phyloP scores from a whole-genome alignment of 2,797 vertebrate genomes.

The Enoplosus armatus region DNA sequence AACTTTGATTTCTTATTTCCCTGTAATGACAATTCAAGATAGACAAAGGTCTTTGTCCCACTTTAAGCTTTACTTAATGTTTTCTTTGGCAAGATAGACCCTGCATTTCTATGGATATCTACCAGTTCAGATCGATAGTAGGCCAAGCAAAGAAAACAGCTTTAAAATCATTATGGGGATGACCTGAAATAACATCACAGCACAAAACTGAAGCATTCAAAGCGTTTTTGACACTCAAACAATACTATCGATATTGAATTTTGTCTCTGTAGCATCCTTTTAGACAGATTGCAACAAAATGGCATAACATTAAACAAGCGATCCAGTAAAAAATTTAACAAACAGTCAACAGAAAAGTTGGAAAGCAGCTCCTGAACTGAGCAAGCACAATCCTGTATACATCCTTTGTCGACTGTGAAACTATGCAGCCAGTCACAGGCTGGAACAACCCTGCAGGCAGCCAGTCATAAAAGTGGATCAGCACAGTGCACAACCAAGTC shows the following conservation, averaged over 20 bases:
- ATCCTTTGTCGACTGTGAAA: slow-evolving; percentile 27
- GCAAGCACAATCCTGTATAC: slow-evolving; percentile 20
- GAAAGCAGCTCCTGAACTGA: slow-evolving; percentile 16
- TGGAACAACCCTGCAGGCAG: slow-evolving; percentile 58
- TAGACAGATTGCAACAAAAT: slow-evolving; percentile 1
- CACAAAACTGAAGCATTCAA: not conserved
- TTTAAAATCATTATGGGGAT: not conserved
- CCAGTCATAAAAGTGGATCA: slow-evolving; percentile 37
- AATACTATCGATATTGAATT: not conserved
- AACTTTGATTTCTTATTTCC: slow-evolving; percentile 30
- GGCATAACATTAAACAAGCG: not conserved
- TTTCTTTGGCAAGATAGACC: slow-evolving; percentile 9
- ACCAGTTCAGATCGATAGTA: slow-evolving; percentile 2
- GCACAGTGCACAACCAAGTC: slow-evolving; percentile 38
- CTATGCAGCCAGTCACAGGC: slow-evolving; percentile 35
- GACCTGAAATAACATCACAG: not conserved
- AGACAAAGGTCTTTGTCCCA: slow-evolving; percentile 4
- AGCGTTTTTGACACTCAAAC: slow-evolving; percentile 8
- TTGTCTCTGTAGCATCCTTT: not conserved
- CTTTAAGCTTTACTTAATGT: slow-evolving; percentile 12
- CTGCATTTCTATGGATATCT: not conserved
- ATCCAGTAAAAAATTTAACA: not conserved
- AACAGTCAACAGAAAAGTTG: slow-evolving; percentile 7
- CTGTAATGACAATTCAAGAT: slow-evolving; percentile 48
- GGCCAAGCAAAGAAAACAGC: slow-evolving; percentile 11